phyloP scores from a whole-genome alignment of 2,113 vertebrate genomes.

The Fulica atra region DNA sequence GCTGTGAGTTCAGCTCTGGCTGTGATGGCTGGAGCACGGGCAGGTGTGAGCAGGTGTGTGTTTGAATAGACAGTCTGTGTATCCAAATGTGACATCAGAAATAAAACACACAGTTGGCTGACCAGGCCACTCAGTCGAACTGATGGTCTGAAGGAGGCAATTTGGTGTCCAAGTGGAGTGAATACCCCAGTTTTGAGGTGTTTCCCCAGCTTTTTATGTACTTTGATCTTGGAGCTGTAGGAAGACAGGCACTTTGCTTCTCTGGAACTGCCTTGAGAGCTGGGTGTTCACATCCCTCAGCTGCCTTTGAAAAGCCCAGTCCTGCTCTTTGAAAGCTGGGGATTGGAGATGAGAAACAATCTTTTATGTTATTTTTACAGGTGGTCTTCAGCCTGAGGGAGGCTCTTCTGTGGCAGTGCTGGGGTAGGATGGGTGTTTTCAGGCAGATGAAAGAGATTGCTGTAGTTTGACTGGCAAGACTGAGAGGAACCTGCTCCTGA shows the following conservation, averaged over 20 bases:
- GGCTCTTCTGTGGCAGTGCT: fast-evolving
- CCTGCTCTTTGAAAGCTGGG: not conserved
- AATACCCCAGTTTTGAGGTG: not conserved
- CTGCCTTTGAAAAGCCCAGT: not conserved
- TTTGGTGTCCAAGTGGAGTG: not conserved
- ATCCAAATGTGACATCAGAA: not conserved
- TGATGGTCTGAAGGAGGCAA: not conserved
- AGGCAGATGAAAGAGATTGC: not conserved
- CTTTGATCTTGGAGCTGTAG: not conserved
- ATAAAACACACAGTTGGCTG: not conserved
- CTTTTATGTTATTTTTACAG: not conserved
- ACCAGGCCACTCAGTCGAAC: not conserved
- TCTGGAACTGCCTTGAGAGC: not conserved
- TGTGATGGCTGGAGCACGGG: fast-evolving
- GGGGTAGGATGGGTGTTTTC: not conserved
- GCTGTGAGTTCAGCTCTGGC: not conserved
- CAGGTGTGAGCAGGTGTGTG: no score
- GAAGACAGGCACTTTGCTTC: not conserved
- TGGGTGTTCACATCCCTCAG: not conserved
- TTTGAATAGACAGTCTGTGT: not conserved
- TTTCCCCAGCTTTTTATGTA: not conserved
- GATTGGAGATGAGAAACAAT: no score
- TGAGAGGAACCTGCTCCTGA: not conserved
- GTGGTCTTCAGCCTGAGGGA: not conserved
- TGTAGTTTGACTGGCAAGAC: not conserved